A percentile compares a stretch with the other conserved stretches of the same genome.
phyloP scores from a whole-genome alignment of 2,113 vertebrate genomes.

The Heliornis fulica region DNA sequence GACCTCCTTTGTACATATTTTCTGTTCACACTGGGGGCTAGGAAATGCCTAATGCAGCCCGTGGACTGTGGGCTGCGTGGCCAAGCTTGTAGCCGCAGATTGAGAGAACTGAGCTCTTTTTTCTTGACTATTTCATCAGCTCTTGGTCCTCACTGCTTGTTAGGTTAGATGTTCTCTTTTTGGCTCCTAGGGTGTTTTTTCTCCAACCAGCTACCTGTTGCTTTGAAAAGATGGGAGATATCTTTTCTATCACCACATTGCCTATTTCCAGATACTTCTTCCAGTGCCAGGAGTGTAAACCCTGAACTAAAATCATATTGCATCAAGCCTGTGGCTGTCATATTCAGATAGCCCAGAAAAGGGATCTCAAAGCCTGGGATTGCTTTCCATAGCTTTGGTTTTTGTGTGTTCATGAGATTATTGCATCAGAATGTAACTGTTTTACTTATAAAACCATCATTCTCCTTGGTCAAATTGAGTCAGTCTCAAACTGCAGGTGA shows the following conservation, averaged over 20 bases:
- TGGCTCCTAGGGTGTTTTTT: not conserved
- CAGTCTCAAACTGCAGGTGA: not conserved
- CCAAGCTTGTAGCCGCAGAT: accelerated
- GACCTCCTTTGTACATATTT: not conserved
- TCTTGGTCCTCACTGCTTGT: accelerated
- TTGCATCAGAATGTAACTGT: not conserved
- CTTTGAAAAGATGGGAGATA: not conserved
- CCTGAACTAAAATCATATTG: not conserved
- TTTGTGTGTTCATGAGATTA: not conserved
- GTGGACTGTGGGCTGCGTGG: not conserved
- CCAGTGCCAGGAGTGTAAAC: not conserved
- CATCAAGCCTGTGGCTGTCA: not conserved
- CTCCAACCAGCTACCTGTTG: not conserved
- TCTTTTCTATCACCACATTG: not conserved
- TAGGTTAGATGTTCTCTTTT: not conserved
- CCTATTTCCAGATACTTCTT: not conserved
- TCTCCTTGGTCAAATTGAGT: not conserved
- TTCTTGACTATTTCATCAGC: not conserved
- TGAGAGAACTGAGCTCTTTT: not conserved
- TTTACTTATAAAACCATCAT: not conserved
- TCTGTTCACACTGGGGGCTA: not conserved
- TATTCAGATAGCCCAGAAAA: not conserved
- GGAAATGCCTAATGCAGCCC: accelerated
- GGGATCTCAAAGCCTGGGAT: not conserved
- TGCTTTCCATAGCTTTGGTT: not conserved